Percentiles rank a stretch among this genome's conserved stretches.
Evolutionary conservation across 2,113 vertebrate genomes (phyloP).

Genomic region (Oreochromis niloticus): DNA sequence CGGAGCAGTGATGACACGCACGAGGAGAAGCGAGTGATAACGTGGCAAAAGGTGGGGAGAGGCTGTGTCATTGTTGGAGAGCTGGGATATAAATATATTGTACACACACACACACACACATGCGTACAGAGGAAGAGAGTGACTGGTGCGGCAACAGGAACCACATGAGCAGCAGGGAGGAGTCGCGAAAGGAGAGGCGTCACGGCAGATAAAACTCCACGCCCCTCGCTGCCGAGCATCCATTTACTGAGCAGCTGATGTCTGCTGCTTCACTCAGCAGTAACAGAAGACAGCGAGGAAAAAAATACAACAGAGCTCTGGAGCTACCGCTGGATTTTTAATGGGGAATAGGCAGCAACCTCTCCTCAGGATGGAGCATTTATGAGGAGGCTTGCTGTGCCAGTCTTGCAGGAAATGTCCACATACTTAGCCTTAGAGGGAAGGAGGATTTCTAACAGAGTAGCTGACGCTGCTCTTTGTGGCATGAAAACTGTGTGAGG

Average conservation of each 20-base stretch:
- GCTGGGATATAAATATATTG: not conserved
- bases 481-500: not conserved
- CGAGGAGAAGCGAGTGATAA: not conserved
- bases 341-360: constrained; percentile 1
- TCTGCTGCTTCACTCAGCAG: constrained; percentile 31
- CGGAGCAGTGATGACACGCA: not conserved
- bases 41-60: constrained; percentile 28
- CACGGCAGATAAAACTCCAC: constrained; percentile 38
- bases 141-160: constrained; percentile 39
- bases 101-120: not conserved
- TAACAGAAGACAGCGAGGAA: not conserved
- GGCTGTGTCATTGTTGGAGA: constrained; percentile 34
- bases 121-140: not conserved
- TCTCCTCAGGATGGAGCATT: not conserved
- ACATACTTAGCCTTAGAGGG: not conserved
- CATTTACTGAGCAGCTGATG: constrained; percentile 51
- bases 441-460: not conserved
- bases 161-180: constrained; percentile 45
- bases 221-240: constrained; percentile 55
- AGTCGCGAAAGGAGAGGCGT: constrained; percentile 18
- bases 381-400: not conserved
- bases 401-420: not conserved
- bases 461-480: not conserved
- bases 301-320: not conserved
- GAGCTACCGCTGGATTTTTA: not conserved